phyloP scores from a whole-genome alignment of 1,140 invertebrate genomes.

The Zophobas atratus region DNA sequence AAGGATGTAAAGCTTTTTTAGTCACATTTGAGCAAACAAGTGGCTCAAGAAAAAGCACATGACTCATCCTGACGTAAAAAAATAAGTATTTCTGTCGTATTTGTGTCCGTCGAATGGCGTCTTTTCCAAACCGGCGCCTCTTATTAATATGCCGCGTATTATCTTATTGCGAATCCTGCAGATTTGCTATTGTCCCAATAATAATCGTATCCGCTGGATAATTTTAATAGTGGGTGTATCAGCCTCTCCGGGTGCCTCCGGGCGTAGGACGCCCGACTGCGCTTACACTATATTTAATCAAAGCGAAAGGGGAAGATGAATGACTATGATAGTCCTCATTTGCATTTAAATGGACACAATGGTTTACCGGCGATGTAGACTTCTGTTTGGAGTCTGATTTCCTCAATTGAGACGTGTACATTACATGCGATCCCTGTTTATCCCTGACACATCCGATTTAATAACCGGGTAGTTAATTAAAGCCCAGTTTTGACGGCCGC shows the following conservation, averaged over 20 bases:
- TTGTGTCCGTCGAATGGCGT: no score
- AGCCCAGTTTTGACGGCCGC: constrained; percentile 3
- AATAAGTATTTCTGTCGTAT: no score
- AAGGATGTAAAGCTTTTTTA: no score
- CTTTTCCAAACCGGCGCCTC: not conserved
- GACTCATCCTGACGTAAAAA: no score
- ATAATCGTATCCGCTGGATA: constrained; percentile 50
- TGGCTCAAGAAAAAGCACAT: no score
- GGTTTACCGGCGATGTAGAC: constrained; percentile 51
- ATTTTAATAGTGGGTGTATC: constrained; percentile 49
- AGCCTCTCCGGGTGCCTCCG: constrained; percentile 23
- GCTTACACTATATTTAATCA: constrained; percentile 56
- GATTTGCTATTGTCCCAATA: constrained; percentile 45
- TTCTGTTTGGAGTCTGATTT: constrained; percentile 47
- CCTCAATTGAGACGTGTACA: constrained; percentile 43
- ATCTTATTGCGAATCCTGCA: not conserved
- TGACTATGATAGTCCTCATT: constrained; percentile 55
- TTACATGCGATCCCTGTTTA: constrained; percentile 27
- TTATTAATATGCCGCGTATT: no score
- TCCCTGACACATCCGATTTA: constrained; percentile 27
- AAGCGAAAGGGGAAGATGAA: constrained; percentile 55
- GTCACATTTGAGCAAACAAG: no score
- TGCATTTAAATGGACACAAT: constrained; percentile 57
- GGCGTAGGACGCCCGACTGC: constrained; percentile 1
- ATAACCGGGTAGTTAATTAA: constrained; percentile 38